These are phyloP conservation scores for Pardalotus punctatus DNA, from an alignment of 2,113 vertebrate species.

Conservation along the genomic window DNA sequence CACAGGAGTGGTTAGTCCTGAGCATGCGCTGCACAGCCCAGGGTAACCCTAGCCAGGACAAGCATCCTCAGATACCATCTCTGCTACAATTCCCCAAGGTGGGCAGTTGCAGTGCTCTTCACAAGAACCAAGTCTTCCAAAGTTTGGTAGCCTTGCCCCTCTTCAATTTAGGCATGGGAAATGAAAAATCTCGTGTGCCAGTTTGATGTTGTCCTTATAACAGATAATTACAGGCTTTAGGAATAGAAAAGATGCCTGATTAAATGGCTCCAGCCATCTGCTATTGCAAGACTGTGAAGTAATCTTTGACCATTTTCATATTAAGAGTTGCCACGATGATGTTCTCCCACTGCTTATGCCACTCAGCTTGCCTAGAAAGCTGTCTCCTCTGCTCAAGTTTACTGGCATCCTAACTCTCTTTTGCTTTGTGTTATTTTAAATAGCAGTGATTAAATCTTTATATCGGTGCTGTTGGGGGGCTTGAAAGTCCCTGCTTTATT, in stretches of 20 bases:
- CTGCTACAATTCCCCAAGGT: neutral
- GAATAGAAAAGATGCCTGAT: neutral
- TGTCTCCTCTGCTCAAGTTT: neutral
- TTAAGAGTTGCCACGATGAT: neutral
- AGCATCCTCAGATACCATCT: neutral
- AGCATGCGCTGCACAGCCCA: neutral
- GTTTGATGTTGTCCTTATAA: neutral
- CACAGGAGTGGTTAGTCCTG: neutral
- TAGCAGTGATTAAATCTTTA: neutral
- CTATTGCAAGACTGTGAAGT: neutral
- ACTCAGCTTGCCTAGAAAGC: slow-evolving; percentile 1
- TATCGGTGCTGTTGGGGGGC: rapidly evolving
- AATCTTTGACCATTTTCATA: neutral
- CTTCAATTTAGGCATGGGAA: neutral
- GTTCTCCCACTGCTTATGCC: neutral
- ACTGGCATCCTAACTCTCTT: neutral
- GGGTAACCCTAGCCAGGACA: neutral
- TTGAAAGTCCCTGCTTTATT: neutral
- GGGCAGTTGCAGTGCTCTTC: neutral
- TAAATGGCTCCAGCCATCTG: neutral
- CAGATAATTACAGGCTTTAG: neutral
- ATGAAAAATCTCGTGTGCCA: neutral
- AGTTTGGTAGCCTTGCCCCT: neutral
- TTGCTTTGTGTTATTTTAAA: neutral
- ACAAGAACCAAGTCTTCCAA: neutral